phyloP scores from a whole-genome alignment of 2,113 vertebrate genomes.

The Furnarius figulus region DNA sequence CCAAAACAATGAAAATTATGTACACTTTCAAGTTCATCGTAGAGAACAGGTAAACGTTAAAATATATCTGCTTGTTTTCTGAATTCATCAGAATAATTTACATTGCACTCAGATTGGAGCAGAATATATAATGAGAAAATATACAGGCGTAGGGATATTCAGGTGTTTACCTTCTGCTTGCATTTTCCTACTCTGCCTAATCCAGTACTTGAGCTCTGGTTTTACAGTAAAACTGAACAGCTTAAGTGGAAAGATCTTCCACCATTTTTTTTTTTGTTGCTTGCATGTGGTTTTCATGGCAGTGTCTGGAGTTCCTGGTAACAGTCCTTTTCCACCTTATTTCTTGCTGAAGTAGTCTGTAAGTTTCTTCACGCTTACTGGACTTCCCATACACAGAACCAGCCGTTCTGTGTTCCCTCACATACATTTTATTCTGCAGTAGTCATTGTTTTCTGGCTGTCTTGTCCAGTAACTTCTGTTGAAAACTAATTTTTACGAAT shows the following conservation, averaged over 20 bases:
- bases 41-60: background rate
- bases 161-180: background rate
- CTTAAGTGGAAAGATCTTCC: background rate
- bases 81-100: background rate
- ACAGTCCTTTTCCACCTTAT: background rate
- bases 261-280: background rate
- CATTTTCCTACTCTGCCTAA: background rate
- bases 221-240: background rate
- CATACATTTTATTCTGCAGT: background rate
- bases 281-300: background rate
- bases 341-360: background rate
- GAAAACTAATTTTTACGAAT: background rate
- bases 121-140: background rate
- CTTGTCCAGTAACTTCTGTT: background rate
- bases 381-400: background rate
- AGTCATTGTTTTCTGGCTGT: background rate
- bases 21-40: background rate
- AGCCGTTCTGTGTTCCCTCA: background rate
- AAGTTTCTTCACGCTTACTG: background rate
- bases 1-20: background rate
- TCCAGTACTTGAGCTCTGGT: background rate
- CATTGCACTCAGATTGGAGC: background rate
- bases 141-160: background rate
- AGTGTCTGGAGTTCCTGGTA: background rate
- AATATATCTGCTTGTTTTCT: background rate